Base-by-base conservation (phyloP, 2,797 vertebrate species). In the Gorsachius magnificus region DNA sequence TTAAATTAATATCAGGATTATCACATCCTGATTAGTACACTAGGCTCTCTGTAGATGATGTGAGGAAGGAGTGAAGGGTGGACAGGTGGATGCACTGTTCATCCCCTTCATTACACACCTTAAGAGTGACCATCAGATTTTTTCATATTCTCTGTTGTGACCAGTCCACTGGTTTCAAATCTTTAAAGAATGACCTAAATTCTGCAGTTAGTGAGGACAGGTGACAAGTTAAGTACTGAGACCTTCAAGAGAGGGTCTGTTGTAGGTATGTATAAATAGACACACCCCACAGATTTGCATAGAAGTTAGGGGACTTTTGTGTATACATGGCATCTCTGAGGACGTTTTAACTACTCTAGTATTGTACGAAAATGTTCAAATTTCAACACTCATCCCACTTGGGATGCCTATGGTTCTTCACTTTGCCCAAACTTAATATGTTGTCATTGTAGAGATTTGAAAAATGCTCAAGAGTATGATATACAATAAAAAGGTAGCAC, bases 261-360 rank as follows among this genome's bases (percentile, higher is more conserved):
- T 89, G 13, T 71, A 50, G 4, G 5, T 46, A 11, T 48, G 2
- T 61, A 28, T 33, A 33, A 94, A 61, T 60, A 74, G 85, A 87
- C 0, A 0, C 4, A 13, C 33, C 29, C 4, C 28, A 21, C 8
- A 31, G 20, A 43, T 51, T 66, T 54, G 6, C 5, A 11, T 8
- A 69, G 22, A 29, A 38, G 46, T 92, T 83, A 43, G 83, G 15
- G 12, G 7, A 8, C 9, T 78, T 83, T 54, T 54, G 5, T 57
- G 11, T 50, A 20, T 66, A 48, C 1, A 8, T 12, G 10, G 19
- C 8, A 35, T 38, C 28, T 80, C 43, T 33, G 6, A 36, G 26
- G 14, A 46, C 25, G 21, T 43, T 92, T 77, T 80, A 63, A 33
- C 13, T 64, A 20, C 35, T n/a, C 7, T 17, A 11, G 8, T 51